A percentile compares a stretch with the other conserved stretches of the same genome.
Conservation (phyloP, 2,888 invertebrate species). For the Eupithecia inturbata region DNA sequence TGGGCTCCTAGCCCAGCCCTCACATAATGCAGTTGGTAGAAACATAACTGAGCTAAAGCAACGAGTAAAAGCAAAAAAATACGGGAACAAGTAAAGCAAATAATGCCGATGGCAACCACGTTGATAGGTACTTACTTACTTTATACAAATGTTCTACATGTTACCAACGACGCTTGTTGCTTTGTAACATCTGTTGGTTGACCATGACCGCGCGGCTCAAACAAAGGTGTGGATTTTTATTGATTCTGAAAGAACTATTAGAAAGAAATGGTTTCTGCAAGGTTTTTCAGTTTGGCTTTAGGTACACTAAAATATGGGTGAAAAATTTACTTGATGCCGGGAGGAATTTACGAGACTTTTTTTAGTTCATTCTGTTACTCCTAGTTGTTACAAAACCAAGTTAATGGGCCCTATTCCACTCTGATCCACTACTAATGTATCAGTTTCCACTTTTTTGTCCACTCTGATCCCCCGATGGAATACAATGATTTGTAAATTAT, state of each 20-base stretch:
- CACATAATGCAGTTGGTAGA: constrained; percentile 6
- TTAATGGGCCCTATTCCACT: too few species aligned
- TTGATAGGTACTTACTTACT: constrained; percentile 11
- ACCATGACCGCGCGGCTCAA: constrained; percentile 35
- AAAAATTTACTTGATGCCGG: neutral
- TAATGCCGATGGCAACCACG: constrained; percentile 40
- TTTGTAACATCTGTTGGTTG: constrained; percentile 40
- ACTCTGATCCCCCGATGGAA: too few species aligned
- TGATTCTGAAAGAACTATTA: neutral
- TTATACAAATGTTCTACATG: constrained; percentile 51
- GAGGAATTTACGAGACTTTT: neutral
- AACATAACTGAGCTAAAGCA: neutral
- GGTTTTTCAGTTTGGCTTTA: neutral
- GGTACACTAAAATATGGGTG: neutral
- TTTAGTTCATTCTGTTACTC: neutral
- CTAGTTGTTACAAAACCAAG: neutral
- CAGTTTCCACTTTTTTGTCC: too few species aligned
- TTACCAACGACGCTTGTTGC: constrained; percentile 43
- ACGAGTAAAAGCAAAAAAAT: constrained; percentile 40
- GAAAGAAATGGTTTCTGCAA: constrained; percentile 37
- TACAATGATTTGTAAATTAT: neutral
- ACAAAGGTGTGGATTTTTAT: constrained; percentile 21
- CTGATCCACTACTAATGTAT: too few species aligned
- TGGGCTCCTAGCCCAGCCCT: neutral
- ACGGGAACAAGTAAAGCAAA: constrained; percentile 48